phyloP scores from a whole-genome alignment of 2,797 vertebrate species.

The Acanthurus lineatus region DNA sequence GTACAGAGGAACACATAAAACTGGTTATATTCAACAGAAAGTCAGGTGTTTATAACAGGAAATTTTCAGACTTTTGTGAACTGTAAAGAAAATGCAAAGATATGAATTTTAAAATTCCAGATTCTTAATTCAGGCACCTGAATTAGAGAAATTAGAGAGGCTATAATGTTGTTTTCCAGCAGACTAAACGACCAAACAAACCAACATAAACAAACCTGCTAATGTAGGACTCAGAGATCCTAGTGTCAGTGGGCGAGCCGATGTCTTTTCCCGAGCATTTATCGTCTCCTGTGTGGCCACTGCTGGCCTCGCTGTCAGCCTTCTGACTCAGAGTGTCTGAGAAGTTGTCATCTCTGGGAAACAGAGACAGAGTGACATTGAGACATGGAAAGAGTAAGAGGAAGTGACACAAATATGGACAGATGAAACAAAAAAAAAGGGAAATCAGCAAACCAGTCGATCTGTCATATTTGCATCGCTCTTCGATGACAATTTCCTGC shows the following conservation, averaged over 20 bases:
- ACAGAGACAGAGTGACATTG: slow-evolving; percentile 52
- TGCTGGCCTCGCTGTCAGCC: slow-evolving; percentile 98
- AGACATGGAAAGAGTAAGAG: slow-evolving; percentile 41
- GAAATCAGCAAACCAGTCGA: slow-evolving; percentile 59
- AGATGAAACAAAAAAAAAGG: neutral
- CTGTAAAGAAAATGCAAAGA: neutral
- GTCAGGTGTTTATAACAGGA: neutral
- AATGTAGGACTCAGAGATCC: slow-evolving; percentile 90
- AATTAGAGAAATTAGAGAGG: neutral
- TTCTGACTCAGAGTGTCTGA: slow-evolving; percentile 98
- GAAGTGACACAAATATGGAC: slow-evolving; percentile 40
- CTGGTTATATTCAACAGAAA: too few relatives aligned
- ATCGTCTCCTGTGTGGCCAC: slow-evolving; percentile 93
- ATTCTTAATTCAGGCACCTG: neutral
- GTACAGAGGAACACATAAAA: neutral
- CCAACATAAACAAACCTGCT: slow-evolving; percentile 84
- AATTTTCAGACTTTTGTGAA: neutral
- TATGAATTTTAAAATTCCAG: neutral
- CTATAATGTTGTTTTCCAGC: neutral
- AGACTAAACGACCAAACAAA: slow-evolving; percentile 73
- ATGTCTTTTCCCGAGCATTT: slow-evolving; percentile 94
- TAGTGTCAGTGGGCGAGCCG: slow-evolving; percentile 90
- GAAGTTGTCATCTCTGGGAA: slow-evolving; percentile 94
- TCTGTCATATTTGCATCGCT: slow-evolving; percentile 43
- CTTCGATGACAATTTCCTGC: slow-evolving; percentile 61